Base-by-base conservation (phyloP, 30 jellyfish, hydroid and myxozoan species). In the Turritopsis dohrnii region DNA sequence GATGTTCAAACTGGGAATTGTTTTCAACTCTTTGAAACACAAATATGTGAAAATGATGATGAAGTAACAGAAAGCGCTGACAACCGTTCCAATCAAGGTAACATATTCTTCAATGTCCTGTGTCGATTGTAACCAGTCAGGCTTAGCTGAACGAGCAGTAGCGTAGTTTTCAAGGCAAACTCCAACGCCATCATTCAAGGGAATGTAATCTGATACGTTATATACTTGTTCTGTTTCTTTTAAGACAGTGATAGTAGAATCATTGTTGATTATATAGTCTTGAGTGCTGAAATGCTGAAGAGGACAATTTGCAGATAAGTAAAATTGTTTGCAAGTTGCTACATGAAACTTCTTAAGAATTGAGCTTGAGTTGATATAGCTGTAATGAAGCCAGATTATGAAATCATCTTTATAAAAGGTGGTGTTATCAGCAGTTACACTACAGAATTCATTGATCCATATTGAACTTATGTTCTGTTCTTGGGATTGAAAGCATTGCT, bases 1-100 rank as follows among this genome's bases (percentile, higher is more conserved):
- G 19, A 21, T 80, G 81, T 80, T 80, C 52, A 80, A 52, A 16
- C 87, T 84, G 28, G 87, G 81, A 23, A 53, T 29, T 5, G 87
- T 80, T 53, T 41, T 80, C 53, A 80, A 65, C 8, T 80, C 87
- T 65, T 80, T 80, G 52, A 80, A 52, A 24, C 5, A 53, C 30
- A 80, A 16, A 27, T 80, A 80, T 22, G 82, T 80, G 24, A 31
- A 28, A 22, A 80, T 80, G 81, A 80, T 65, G 21, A 53, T 1
- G 54, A 80, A 31, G 52, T 80, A 80, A n/a, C 87, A 80, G 26
- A 80, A 41, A 53, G 65, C 65, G 84, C 87, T 80, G 16, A 53
- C 53, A 30, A 54, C 23, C 8, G 84, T 0, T 1, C 87, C 87
- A 53, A 80, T 22, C 54, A 80, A 0, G 16, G 65, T 53, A 19